Evolutionary conservation across 2,797 vertebrate species (phyloP), one percentile per base, ranked within the genome.

Genomic region (Craterocephalus amniculus): DNA sequence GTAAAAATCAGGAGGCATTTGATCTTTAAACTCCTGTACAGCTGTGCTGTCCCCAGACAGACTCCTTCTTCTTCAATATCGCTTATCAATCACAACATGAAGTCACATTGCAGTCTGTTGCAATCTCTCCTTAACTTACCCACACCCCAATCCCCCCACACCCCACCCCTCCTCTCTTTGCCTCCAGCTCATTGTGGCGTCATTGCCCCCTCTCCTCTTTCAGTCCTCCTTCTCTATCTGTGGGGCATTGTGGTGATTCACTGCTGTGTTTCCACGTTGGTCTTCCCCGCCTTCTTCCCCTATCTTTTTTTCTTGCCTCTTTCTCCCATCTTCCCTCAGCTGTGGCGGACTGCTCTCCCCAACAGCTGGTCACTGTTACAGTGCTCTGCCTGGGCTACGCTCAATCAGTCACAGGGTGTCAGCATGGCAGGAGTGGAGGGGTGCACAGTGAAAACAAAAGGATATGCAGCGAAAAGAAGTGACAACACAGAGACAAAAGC

Each of bases 341-440:
- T 68, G 67, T 76, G 70, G 74, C 71, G 64, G 63, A 69, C 62
- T 72, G 68, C 76, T 74, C 79, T 79, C 79, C 66, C 71, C 61
- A 83, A 83, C 81, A 90, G 83, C 88, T 90, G 82, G 78, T 70
- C 85, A 74, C 83, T 82, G 79, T 77, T 86, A 70, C 76, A 79
- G 74, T 74, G 61, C 56, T 85, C 82, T 67, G 68, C 72, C 78
- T 43, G 58, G 77, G 75, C 79, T 84, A 68, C 24, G 63, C 86
- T 81, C 85, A 79, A 89, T 89, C 86, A 77, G 78, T 86, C 81
- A 87, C 72, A 74, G 78, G 70, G 64, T 70, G 83, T 72, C 83
- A 84, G 81, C 24, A 1, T 78, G 76, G 77, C 67, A 72, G 68
- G 55, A 86, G 55, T n/a, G 20, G 66, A 70, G 69, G 57, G 58